Evolutionary conservation across 2,797 vertebrate species (phyloP), one percentile per base, ranked within the genome.

Genomic region (Periophthalmus magnuspinnatus): DNA sequence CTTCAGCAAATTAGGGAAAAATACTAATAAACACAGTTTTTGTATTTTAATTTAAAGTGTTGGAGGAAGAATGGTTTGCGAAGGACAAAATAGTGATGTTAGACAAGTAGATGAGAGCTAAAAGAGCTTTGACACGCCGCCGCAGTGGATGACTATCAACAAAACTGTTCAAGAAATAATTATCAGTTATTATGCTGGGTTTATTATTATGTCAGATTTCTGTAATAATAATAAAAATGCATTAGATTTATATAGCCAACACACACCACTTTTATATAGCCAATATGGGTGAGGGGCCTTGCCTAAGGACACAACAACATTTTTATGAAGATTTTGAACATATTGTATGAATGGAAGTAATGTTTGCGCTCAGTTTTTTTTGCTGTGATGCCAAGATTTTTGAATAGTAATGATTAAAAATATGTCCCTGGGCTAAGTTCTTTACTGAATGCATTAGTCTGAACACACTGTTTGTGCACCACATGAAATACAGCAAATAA

Each of bases 401-500:
- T 48, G 17, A 47, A 1, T 5, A 47, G 61, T 47, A 45, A 63
- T 64, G 64, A 64, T n/a, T 63, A 28, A 47, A 24, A 17, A 21
- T 11, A 45, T 64, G 21, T 47, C 38, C 41, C 41, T 28, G 38
- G 61, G 48, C 47, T 19, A 10, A 65, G 52, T 65, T 28, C 32
- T 67, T 68, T 19, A 8, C 61, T 60, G 65, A 47, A 48, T 19
- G 61, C 22, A 62, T 65, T 54, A 69, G 41, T 65, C 41, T 38
- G 32, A 33, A 63, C 75, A 55, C 1, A 28, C 59, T 38, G 59
- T 65, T 65, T 65, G 47, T n/a, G 47, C 47, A 21, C n/a, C 21
- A 3, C 22, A 54, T 45, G 60, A 52, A 65, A 48, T 50, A 47
- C 34, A 62, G 22, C 62, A 33, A 71, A 57, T 79, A 77, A 81